Conservation (phyloP, 2,797 vertebrate genomes). For the Ictinia mississippiensis region DNA sequence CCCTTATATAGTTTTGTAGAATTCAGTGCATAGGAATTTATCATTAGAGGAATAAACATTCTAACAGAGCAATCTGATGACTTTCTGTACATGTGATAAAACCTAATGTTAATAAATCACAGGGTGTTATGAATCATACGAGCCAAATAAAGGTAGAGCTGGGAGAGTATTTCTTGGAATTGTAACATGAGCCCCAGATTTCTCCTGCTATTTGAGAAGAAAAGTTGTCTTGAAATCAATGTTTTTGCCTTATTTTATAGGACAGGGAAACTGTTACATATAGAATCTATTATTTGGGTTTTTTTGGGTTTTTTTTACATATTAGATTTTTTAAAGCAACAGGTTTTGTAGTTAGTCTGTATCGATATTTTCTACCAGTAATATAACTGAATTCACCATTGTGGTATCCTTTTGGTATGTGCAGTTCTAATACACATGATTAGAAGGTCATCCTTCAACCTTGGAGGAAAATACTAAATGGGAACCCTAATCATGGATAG, state of each 20-base stretch:
- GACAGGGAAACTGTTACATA: fast-evolving
- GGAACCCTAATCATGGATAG: background rate
- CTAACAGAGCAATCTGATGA: background rate
- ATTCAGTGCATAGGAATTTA: background rate
- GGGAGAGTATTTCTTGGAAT: background rate
- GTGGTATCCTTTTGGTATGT: background rate
- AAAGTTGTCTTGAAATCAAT: background rate
- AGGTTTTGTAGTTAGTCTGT: background rate
- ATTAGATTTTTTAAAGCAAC: background rate
- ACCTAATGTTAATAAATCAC: background rate
- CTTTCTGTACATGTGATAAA: background rate
- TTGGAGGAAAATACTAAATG: background rate
- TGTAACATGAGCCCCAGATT: background rate
- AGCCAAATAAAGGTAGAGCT: background rate
- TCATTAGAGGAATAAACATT: background rate
- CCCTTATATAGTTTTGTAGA: background rate
- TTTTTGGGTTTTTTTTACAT: background rate
- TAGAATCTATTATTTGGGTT: background rate
- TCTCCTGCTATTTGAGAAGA: background rate
- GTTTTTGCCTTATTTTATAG: background rate
- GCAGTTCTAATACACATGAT: background rate
- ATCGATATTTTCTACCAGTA: background rate
- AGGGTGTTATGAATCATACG: background rate
- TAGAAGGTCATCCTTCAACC: background rate
- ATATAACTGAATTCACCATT: background rate